Evolutionary conservation across 2,113 vertebrate genomes (phyloP), one percentile per base, ranked within the genome.

Genomic region (Sylvia atricapilla): DNA sequence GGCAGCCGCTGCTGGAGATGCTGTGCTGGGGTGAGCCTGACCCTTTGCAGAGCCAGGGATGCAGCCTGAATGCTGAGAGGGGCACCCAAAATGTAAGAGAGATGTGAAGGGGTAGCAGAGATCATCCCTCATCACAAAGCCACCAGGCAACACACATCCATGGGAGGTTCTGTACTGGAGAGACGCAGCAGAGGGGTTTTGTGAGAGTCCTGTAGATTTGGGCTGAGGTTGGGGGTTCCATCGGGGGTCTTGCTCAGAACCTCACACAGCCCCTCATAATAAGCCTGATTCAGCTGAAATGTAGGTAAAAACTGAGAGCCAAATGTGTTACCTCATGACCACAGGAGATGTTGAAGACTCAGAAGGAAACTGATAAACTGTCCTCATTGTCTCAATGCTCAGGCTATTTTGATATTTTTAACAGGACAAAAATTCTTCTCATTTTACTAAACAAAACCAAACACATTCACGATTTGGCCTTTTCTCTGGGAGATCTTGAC

Each of bases 181-280:
- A 59, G 35, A 46, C 9, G 20, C 7, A 25, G 19, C 35, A 33
- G 0, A n/a, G 33, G 6, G 11, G 1, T 77, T 84, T 58, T 13
- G 13, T 0, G 2, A 41, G 10, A 10, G 5, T 60, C 43, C 55
- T 67, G 31, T 22, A 68, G n/a, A 55, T 68, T 28, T 56, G 68
- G 15, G 30, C 49, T 92, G 80, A 75, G 35, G 13, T 1, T 67
- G 30, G 3, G 28, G 4, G 6, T 27, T 74, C 77, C 0, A 0
- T 25, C 33, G 49, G 58, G 50, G 55, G 23, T 31, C 25, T 90
- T 21, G 15, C 50, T 73, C 30, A 67, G 24, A 66, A 46, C 17
- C 28, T 69, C 10, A 0, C 2, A 0, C 49, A 63, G 46, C 17
- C 28, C 25, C n/a, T 84, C 24, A 9, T 1, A 1, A n/a, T 56